These are phyloP conservation scores for Aphrocallistes beatrix DNA, from an alignment of 37 sponge, comb jelly and placozoan genomes.

Conservation along the genomic window DNA sequence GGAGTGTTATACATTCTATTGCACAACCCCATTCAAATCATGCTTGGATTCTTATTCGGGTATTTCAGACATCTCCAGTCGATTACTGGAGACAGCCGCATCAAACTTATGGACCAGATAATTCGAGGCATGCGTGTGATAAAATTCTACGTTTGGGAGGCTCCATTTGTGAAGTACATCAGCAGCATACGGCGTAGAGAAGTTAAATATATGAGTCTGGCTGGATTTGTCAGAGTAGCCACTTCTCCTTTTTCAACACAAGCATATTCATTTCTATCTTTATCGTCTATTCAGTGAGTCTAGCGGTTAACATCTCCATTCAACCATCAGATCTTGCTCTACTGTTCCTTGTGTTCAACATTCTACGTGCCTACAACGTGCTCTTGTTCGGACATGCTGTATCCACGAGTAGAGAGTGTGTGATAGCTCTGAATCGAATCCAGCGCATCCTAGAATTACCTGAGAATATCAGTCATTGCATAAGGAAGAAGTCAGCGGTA, in stretches of 20 bases:
- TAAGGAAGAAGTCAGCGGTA: not conserved
- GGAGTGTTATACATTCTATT: not conserved
- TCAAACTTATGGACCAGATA: not conserved
- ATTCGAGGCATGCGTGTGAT: not conserved
- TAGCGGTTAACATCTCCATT: not conserved
- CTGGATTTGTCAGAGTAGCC: not conserved
- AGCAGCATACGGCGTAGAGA: not conserved
- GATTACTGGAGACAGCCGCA: not conserved
- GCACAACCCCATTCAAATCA: not conserved
- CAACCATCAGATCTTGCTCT: not conserved
- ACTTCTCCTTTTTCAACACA: not conserved
- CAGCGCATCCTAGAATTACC: not conserved
- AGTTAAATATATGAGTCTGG: not conserved
- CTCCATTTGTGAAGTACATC: not conserved
- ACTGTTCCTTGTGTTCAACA: not conserved
- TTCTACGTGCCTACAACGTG: not conserved
- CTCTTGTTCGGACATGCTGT: not conserved
- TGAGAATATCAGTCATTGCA: not conserved
- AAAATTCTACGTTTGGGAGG: constrained; percentile 6
- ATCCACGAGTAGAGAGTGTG: not conserved
- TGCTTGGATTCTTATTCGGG: not conserved
- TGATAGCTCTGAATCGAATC: not conserved
- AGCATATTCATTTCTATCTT: not conserved
- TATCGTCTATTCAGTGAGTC: not conserved
- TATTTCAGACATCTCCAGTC: not conserved